Evolutionary conservation across 2,797 vertebrate species (phyloP).

Genomic region (Lepidocolaptes lacrymiger): DNA sequence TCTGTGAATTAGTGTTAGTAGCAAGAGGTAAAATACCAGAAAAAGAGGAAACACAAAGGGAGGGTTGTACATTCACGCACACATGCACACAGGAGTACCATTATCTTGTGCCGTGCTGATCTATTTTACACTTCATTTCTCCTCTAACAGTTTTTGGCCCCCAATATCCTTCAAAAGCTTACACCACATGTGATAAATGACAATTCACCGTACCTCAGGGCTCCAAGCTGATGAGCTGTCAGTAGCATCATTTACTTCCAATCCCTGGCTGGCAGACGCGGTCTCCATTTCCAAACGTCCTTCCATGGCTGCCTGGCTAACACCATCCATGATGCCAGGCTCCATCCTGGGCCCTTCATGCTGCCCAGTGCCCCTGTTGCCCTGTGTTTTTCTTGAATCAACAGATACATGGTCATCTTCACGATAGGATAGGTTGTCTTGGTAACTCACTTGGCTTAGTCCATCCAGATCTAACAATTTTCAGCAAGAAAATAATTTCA

Average conservation of each 20-base stretch:
- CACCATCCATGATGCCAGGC: neutral
- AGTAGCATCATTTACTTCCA: slow-evolving; percentile 79
- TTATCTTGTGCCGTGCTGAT: neutral
- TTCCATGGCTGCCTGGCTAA: slow-evolving; percentile 66
- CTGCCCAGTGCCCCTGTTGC: slow-evolving; percentile 31
- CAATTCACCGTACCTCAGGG: slow-evolving; percentile 84
- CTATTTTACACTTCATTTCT: slow-evolving; percentile 31
- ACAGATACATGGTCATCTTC: slow-evolving; percentile 74
- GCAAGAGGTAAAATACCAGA: neutral
- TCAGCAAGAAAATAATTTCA: slow-evolving; percentile 62
- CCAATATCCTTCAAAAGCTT: neutral
- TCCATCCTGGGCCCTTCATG: slow-evolving; percentile 22
- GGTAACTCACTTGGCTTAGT: slow-evolving; percentile 73
- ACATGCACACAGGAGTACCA: neutral
- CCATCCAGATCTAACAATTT: slow-evolving; percentile 82
- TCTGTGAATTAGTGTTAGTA: neutral
- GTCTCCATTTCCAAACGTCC: slow-evolving; percentile 76
- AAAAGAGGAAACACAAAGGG: neutral
- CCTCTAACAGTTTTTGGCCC: neutral
- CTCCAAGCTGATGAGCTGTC: slow-evolving; percentile 88
- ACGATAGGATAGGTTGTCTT: slow-evolving; percentile 67
- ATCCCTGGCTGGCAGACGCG: slow-evolving; percentile 67
- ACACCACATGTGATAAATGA: neutral
- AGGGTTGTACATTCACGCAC: neutral
- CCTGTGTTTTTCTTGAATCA: slow-evolving; percentile 54